Evolutionary conservation across 1,140 invertebrate species (phyloP).

Genomic region (Battus philenor): DNA sequence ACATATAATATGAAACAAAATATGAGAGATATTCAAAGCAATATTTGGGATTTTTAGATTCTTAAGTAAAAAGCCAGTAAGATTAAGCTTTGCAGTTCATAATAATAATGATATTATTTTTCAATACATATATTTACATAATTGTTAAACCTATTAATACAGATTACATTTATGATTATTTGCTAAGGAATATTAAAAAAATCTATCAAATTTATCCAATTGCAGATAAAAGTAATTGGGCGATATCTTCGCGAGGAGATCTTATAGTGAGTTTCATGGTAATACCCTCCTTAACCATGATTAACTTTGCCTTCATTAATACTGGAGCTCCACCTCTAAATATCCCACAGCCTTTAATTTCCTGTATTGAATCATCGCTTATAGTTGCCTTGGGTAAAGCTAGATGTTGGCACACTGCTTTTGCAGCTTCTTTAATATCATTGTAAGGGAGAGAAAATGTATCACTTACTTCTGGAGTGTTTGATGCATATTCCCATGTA

Average conservation of each 20-base stretch:
- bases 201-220: slow-evolving; percentile 85
- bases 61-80: too few relatives aligned
- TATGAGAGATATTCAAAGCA: too few relatives aligned
- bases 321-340: slow-evolving; percentile 89
- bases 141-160: too few relatives aligned
- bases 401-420: slow-evolving; percentile 86
- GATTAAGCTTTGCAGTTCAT: too few relatives aligned
- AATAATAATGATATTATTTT: too few relatives aligned
- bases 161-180: not conserved
- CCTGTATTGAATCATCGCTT: slow-evolving; percentile 68
- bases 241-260: slow-evolving; percentile 81
- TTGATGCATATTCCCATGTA: slow-evolving; percentile 51
- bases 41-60: too few relatives aligned
- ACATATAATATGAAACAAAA: too few relatives aligned
- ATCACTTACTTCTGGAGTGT: slow-evolving; percentile 49
- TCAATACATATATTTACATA: too few relatives aligned
- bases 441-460: slow-evolving; percentile 78
- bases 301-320: slow-evolving; percentile 90
- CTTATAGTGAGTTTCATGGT: slow-evolving; percentile 83
- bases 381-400: slow-evolving; percentile 85
- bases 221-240: slow-evolving; percentile 90
- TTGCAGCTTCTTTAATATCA: slow-evolving; percentile 87
- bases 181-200: slow-evolving; percentile 1
- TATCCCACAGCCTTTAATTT: slow-evolving; percentile 83
- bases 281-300: slow-evolving; percentile 85